Percentiles rank a stretch among this genome's conserved stretches.
Evolutionary conservation across 2,113 vertebrate species (phyloP).

Genomic region (Aegithalos caudatus): DNA sequence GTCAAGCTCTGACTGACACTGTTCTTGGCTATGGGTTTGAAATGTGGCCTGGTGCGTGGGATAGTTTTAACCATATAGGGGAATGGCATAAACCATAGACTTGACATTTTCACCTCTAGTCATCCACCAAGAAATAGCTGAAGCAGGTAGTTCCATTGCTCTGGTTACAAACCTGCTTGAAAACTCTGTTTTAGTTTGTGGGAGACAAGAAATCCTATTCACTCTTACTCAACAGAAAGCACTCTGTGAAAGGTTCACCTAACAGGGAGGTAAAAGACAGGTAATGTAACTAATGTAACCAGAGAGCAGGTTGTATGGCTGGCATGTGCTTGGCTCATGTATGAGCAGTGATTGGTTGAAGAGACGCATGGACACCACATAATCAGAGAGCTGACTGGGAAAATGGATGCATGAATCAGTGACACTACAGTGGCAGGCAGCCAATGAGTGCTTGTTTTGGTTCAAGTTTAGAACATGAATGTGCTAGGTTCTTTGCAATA

Average conservation of each 20-base stretch:
- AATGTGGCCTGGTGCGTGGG: not conserved
- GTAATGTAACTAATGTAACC: too few relatives aligned
- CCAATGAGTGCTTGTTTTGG: too few relatives aligned
- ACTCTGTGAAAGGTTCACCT: too few relatives aligned
- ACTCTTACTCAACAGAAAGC: not conserved
- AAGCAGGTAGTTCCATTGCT: not conserved
- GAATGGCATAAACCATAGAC: not conserved
- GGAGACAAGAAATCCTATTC: not conserved
- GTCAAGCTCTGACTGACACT: not conserved
- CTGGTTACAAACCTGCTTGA: not conserved
- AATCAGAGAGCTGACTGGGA: not conserved
- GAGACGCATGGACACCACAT: not conserved
- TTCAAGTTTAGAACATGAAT: not conserved
- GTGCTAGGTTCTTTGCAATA: not conserved
- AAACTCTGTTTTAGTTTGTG: not conserved
- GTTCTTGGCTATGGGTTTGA: not conserved
- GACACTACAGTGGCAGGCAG: not conserved
- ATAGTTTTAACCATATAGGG: constrained; percentile 5
- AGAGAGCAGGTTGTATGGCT: not conserved
- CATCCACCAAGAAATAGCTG: not conserved
- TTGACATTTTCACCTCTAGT: not conserved
- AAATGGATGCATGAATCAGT: not conserved
- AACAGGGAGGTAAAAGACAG: not conserved
- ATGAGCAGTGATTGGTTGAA: not conserved
- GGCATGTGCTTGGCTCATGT: not conserved